Percentiles rank a stretch among this genome's conserved stretches.
These are phyloP conservation scores for Cherax destructor DNA, from an alignment of 1,140 invertebrate species.

Conservation along the genomic window DNA sequence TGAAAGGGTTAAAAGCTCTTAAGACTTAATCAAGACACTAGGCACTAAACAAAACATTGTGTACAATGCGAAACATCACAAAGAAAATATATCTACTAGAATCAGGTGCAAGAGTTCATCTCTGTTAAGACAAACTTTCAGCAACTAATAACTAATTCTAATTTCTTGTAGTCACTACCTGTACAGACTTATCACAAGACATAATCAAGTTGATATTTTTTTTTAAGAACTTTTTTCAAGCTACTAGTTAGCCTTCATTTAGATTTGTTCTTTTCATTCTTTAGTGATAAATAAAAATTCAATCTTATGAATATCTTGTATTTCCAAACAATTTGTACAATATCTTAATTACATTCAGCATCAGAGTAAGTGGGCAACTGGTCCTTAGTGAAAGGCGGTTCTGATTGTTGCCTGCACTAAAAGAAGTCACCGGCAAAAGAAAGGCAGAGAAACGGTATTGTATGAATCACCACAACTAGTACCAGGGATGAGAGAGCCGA, in stretches of 20 bases:
- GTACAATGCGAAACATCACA: too few relatives aligned
- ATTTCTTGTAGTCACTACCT: too few relatives aligned
- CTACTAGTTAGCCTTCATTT: neutral
- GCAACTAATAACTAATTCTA: too few relatives aligned
- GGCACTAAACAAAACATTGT: too few relatives aligned
- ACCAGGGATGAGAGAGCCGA: neutral
- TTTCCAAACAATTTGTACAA: slow-evolving; percentile 32
- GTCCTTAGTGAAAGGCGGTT: neutral
- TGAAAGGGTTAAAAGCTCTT: too few relatives aligned
- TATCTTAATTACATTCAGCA: slow-evolving; percentile 23
- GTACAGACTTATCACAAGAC: too few relatives aligned
- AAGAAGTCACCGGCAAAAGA: neutral
- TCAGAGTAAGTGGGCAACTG: slow-evolving; percentile 4
- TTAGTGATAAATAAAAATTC: neutral
- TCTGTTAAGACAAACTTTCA: too few relatives aligned
- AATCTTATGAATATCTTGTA: neutral
- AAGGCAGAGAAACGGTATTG: neutral
- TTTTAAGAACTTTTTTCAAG: neutral
- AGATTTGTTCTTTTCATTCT: neutral
- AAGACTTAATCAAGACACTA: too few relatives aligned
- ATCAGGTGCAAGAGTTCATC: too few relatives aligned
- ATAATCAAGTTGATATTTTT: too few relatives aligned
- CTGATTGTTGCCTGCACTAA: neutral
- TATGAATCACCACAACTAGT: neutral
- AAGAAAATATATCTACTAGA: too few relatives aligned